A percentile compares a stretch with the other conserved stretches of the same genome.
Evolutionary conservation across 2,113 vertebrate genomes (phyloP).

Genomic region (Heteronetta atricapilla): DNA sequence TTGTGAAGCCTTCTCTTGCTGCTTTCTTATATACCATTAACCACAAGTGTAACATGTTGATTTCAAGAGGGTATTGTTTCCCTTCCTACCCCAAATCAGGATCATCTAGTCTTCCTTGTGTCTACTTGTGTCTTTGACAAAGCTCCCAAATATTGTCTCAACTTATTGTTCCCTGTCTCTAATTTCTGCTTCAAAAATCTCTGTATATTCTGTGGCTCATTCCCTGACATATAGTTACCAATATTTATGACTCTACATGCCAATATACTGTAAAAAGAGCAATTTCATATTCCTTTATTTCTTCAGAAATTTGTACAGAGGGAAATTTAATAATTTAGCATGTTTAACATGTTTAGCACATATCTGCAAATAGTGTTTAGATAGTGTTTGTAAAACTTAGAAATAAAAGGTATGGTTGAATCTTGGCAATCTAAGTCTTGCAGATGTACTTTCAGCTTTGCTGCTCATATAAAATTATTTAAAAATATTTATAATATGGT

Average conservation of each 20-base stretch:
- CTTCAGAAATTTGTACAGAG: not conserved
- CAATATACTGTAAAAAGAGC: not conserved
- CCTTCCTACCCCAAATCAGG: not conserved
- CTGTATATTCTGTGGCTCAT: not conserved
- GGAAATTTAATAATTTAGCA: not conserved
- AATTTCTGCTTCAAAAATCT: not conserved
- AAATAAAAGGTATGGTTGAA: not conserved
- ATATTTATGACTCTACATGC: not conserved
- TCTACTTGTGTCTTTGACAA: not conserved
- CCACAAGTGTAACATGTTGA: not conserved
- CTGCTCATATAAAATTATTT: not conserved
- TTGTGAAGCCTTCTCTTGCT: not conserved
- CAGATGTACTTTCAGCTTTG: not conserved
- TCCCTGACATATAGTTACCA: not conserved
- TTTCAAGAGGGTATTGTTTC: not conserved
- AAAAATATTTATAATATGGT: not conserved
- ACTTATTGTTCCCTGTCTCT: not conserved
- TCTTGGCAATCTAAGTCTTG: not conserved
- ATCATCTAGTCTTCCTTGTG: not conserved
- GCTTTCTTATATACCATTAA: rapidly evolving
- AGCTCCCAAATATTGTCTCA: not conserved
- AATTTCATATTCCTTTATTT: not conserved
- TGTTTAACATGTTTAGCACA: not conserved
- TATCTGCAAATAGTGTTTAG: not conserved
- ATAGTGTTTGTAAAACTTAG: not conserved